phyloP scores from a whole-genome alignment of 2,797 vertebrate genomes.

The Gallinago stenura region DNA sequence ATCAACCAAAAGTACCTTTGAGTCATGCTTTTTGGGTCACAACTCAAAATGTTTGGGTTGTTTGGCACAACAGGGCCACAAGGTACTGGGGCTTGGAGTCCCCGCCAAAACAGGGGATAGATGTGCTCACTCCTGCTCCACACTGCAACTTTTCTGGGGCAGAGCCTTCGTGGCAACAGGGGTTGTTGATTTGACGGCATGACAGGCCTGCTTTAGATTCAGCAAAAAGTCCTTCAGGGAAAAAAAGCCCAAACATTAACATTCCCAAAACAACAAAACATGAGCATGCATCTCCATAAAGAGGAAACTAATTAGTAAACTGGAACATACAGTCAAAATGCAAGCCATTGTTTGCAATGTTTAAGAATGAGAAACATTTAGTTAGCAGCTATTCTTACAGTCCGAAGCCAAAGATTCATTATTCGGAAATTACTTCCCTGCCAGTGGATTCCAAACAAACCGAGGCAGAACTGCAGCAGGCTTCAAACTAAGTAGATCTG shows the following conservation, averaged over 20 bases:
- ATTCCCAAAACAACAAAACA: not conserved
- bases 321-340: not conserved
- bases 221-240: not conserved
- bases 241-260: not conserved
- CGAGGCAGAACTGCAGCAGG: not conserved
- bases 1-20: not conserved
- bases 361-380: not conserved
- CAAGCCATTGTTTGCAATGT: not conserved
- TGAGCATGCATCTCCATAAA: not conserved
- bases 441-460: not conserved
- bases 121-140: not conserved
- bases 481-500: not conserved
- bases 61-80: not conserved
- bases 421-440: not conserved
- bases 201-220: not conserved
- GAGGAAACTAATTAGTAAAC: not conserved
- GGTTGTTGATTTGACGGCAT: not conserved
- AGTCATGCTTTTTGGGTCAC: not conserved
- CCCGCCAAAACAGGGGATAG: not conserved
- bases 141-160: not conserved
- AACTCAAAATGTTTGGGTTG: not conserved
- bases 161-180: accelerated
- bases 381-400: not conserved
- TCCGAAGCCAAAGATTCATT: not conserved
- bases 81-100: not conserved